Base-by-base conservation (phyloP, 2,113 vertebrate species). In the Nerophis lumbriciformis region DNA sequence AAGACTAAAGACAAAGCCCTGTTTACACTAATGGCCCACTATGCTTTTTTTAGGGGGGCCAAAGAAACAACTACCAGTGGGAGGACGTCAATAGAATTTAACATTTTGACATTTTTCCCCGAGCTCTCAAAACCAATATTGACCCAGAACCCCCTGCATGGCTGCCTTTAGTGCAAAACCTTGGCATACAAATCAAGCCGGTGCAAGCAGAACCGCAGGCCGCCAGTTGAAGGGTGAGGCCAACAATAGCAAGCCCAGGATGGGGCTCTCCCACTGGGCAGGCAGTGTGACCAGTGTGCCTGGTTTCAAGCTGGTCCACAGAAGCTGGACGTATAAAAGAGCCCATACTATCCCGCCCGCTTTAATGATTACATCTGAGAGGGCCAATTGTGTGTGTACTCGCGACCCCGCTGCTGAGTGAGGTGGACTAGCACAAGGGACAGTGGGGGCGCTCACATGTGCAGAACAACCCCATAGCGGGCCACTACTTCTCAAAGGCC, bases 1-100 rank as follows among this genome's bases (percentile, higher is more conserved):
- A 77, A 87, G 80, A 84, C 7, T 5, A 87, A 91, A 93, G 87
- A 93, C 92, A 92, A 93, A 92, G 87, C 83, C 83, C 81, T 91
- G 91, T 93, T 93, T 92, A 90, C 90, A 88, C 91, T 92, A 91
- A 90, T 83, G 82, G 87, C 77, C 82, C 87, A 86, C 86, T 81
- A 86, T 65, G 87, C 83, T 82, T 80, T 83, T 89, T 36, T 21
- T 19, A 11, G 11, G 42, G 39, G 42, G 85, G 86, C 77, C 77
- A 79, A 68, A 63, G 89, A 90, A 89, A 91, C 91, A 92, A 90
- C 90, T 85, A 88, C 78, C 88, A 82, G 84, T 58, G 77, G 87
- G 36, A 75, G 84, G 85, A 89, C 85, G 80, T 57, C 69, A 88
- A 86, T 82, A 85, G 88, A 89, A 90, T 65, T 88, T 89, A 91